Evolutionary conservation across 1,140 invertebrate genomes (phyloP), one percentile per base, ranked within the genome.

Genomic region (Drosophila carrolli): DNA sequence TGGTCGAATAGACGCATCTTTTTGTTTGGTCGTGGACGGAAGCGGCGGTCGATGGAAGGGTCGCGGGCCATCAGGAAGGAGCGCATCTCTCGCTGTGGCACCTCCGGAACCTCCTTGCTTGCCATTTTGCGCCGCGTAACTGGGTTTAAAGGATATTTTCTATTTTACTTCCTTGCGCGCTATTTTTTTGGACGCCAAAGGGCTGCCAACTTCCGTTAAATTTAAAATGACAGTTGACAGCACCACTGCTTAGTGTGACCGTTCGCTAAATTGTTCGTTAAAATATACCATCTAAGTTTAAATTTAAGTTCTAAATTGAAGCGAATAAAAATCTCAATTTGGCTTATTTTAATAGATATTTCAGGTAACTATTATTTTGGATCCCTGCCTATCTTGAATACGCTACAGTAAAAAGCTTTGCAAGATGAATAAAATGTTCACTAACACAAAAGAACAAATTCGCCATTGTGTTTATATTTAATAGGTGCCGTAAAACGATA

Each of bases 31-130:
- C 78, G 66, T 1, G 91, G 92, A 3, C 91, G 81, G 55, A 63
- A 92, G 13, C 82, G 75, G 1, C 91, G 81, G 62, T 92, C 91
- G 32, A 92, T 61, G 16, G 83, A 90, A 0, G 91, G 91, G 46
- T 92, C 91, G 1, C 91, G 68, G 1, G 90, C 70, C 50, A 84
- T 76, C 8, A 92, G 14, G 55, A 92, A 92, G 0, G 91, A 92
- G n/a, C 91, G 88, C 44, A 72, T 57, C 32, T 92, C 89, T 1
- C 85, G 71, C 63, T 61, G 70, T 0, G 40, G 40, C 9, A 41
- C 3, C 29, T 44, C 37, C 4, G 40, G 7, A 13, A 23, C 48
- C 0, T n/a, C 7, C 14, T 66, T 50, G 9, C 1, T 29, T 10
- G 53, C 65, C 65, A 68, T 68, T 10, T 4, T 50, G 13, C 0